phyloP scores from a whole-genome alignment of 2,888 invertebrate genomes.

The Ceramica pisi region DNA sequence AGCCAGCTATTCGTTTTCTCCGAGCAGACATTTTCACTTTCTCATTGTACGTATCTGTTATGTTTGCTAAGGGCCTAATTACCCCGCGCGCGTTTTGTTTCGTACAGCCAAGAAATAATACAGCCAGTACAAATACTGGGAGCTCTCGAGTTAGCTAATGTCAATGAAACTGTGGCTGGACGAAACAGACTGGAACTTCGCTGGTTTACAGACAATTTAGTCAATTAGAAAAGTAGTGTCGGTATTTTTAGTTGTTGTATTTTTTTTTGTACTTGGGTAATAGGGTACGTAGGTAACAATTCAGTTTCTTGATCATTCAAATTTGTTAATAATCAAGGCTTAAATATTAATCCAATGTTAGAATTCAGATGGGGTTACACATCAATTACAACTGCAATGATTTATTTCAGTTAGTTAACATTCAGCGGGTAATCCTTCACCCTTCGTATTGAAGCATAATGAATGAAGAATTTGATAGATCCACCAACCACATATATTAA shows the following conservation, averaged over 20 bases:
- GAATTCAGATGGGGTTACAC: slow-evolving; percentile 5
- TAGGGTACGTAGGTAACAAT: too few relatives aligned
- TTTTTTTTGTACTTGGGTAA: slow-evolving; percentile 9
- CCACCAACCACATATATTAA: slow-evolving; percentile 36
- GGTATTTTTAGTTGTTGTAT: neutral
- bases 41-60: slow-evolving; percentile 69
- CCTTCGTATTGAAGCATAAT: slow-evolving; percentile 34
- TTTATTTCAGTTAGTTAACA: slow-evolving; percentile 41
- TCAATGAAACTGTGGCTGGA: slow-evolving; percentile 37
- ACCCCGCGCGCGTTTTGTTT: slow-evolving; percentile 76
- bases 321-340: neutral
- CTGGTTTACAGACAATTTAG: slow-evolving; percentile 23
- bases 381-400: slow-evolving; percentile 33
- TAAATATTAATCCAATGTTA: neutral
- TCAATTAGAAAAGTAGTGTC: slow-evolving; percentile 17
- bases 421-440: slow-evolving; percentile 50
- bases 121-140: slow-evolving; percentile 72
- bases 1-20: slow-evolving; percentile 62
- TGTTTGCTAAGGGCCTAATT: slow-evolving; percentile 80
- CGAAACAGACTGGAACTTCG: slow-evolving; percentile 20
- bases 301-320: neutral
- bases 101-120: slow-evolving; percentile 74
- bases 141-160: slow-evolving; percentile 66
- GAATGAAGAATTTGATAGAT: slow-evolving; percentile 47
- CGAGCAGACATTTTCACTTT: slow-evolving; percentile 70